Base-by-base conservation (phyloP, 2,888 invertebrate species). In the Archips xylosteana region DNA sequence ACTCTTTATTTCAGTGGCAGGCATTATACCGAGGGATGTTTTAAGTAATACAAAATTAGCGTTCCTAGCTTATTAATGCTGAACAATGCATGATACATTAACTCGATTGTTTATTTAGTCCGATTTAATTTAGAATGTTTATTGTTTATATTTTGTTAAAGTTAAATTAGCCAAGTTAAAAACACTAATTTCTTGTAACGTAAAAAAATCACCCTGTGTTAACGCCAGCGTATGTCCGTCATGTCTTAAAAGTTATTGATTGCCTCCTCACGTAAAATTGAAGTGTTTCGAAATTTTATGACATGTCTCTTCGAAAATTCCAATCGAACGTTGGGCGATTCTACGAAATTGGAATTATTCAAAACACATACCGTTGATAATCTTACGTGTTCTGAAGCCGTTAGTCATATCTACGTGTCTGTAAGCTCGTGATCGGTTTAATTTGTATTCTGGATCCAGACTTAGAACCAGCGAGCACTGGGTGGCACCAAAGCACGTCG, bases 371-470 rank as follows among this genome's bases (percentile, higher is more conserved):
- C 54, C 47, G 32, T 67, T 75, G 73, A 71, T 72, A 78, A 78
- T 77, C 75, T 80, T 77, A 80, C 83, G 80, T 82, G 82, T 79
- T 70, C 71, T 75, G 77, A 75, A 76, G 76, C 67, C 77, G 77
- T 82, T 79, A 76, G 62, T 82, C 80, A 79, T 64, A 71, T 72
- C 64, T 76, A 82, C 83, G 80, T 82, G 82, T 82, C 70, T 77
- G 76, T 75, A 78, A 75, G 73, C 60, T 75, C 72, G 64, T 75
- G 76, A 76, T 80, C 78, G 75, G 75, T 60, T 75, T 82, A 76
- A 82, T 82, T 81, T 81, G 81, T 80, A 84, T 82, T 82, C 81
- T 75, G 70, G 72, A 86, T 83, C 81, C 82, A 75, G 73, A 34
- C 74, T 85, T 83, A 82, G 81, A 67, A 72, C 78, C 79, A 76